Conservation (phyloP, 2,113 vertebrate genomes). For the Anolis carolinensis region DNA sequence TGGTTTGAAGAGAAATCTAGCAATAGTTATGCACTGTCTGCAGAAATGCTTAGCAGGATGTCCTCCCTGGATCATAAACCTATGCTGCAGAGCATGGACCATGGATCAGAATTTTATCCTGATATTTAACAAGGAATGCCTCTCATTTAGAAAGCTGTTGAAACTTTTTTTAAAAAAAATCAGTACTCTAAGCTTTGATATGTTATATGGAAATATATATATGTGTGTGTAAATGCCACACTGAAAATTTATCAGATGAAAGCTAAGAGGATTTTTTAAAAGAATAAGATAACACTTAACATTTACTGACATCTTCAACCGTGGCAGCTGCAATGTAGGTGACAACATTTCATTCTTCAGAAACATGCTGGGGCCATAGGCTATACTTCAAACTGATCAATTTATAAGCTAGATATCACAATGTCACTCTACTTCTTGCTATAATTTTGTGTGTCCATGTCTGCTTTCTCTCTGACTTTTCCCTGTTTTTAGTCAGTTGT, state of each 20-base stretch:
- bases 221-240: slow-evolving; percentile 73
- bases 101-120: slow-evolving; percentile 86
- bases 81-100: slow-evolving; percentile 81
- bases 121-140: slow-evolving; percentile 79
- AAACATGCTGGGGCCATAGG: slow-evolving; percentile 73
- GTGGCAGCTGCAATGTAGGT: slow-evolving; percentile 76
- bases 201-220: slow-evolving; percentile 77
- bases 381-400: slow-evolving; percentile 59
- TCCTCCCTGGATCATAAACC: slow-evolving; percentile 86
- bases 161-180: slow-evolving; percentile 75
- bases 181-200: slow-evolving; percentile 85
- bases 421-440: slow-evolving; percentile 65
- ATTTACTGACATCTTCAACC: slow-evolving; percentile 70
- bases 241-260: slow-evolving; percentile 79
- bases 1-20: slow-evolving; percentile 98
- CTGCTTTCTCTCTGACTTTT: slow-evolving; percentile 58
- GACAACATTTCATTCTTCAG: slow-evolving; percentile 73
- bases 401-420: slow-evolving; percentile 74
- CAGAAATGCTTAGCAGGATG: slow-evolving; percentile 88
- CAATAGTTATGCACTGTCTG: slow-evolving; percentile 83
- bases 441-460: slow-evolving; percentile 48
- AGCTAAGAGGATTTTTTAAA: slow-evolving; percentile 76
- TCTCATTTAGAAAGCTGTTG: slow-evolving; percentile 73
- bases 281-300: slow-evolving; percentile 66
- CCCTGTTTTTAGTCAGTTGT: slow-evolving; percentile 43